A percentile compares a stretch with the other conserved stretches of the same genome.
Conservation (phyloP, 2,888 invertebrate genomes). For the Folsomia candida region DNA sequence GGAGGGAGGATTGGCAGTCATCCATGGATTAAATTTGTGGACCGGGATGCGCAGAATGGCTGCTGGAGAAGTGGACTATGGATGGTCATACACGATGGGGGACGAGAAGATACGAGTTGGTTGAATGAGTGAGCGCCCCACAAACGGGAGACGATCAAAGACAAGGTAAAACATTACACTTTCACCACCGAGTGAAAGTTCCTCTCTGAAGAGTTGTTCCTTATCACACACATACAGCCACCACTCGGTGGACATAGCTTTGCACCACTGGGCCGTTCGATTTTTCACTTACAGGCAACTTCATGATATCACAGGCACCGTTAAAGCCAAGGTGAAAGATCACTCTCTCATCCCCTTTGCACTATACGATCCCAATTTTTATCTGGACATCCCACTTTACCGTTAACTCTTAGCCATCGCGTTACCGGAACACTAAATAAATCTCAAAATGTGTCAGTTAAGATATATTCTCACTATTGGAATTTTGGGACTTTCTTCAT, state of each 20-base stretch:
- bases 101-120: slow-evolving; percentile 1
- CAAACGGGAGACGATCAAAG: slow-evolving; percentile 15
- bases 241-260: not conserved
- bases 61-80: not conserved
- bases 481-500: slow-evolving; percentile 30
- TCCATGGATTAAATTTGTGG: slow-evolving; percentile 8
- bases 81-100: slow-evolving; percentile 7
- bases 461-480: slow-evolving; percentile 35
- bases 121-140: slow-evolving; percentile 4
- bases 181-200: not conserved
- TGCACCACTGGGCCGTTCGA: not conserved
- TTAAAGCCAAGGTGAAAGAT: not conserved
- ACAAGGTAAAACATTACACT: slow-evolving; percentile 20
- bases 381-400: too few relatives aligned
- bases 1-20: too few relatives aligned
- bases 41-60: slow-evolving; percentile 15
- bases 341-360: not conserved
- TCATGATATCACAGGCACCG: not conserved
- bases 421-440: too few relatives aligned
- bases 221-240: not conserved
- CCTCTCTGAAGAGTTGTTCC: not conserved
- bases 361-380: too few relatives aligned
- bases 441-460: slow-evolving; percentile 34
- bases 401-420: too few relatives aligned
- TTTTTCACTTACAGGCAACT: not conserved